phyloP scores from a whole-genome alignment of 1,140 invertebrate genomes.

The Aethina tumida region DNA sequence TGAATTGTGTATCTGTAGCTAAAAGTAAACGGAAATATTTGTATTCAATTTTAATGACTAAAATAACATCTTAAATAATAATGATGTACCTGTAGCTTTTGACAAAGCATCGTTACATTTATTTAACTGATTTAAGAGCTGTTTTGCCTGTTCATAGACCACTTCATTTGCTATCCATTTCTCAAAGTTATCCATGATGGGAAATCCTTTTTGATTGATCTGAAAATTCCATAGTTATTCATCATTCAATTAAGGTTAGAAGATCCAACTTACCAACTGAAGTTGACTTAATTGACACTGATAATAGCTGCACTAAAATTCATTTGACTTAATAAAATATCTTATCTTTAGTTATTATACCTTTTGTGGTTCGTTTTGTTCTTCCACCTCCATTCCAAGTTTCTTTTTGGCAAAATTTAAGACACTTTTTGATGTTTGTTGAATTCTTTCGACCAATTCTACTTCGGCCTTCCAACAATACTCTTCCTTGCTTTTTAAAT shows the following conservation, averaged over 20 bases:
- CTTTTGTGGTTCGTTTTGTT: constrained; percentile 17
- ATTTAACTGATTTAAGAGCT: constrained; percentile 12
- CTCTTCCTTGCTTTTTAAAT: constrained; percentile 18
- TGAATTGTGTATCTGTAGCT: no score
- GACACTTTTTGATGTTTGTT: constrained; percentile 20
- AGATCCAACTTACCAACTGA: constrained; percentile 26
- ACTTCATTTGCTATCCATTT: constrained; percentile 22
- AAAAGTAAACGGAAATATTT: constrained; percentile 5
- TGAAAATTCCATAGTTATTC: constrained; percentile 12
- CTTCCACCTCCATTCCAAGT: constrained; percentile 19
- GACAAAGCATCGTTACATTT: constrained; percentile 15
- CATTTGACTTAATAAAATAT: constrained; percentile 5
- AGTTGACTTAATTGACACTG: constrained; percentile 25
- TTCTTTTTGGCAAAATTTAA: constrained; percentile 28
- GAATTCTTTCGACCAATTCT: constrained; percentile 19
- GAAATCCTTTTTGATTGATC: constrained; percentile 17
- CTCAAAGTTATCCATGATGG: constrained; percentile 16
- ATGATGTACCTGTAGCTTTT: constrained; percentile 3
- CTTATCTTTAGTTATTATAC: constrained; percentile 6
- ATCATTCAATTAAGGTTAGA: no score
- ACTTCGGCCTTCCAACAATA: constrained; percentile 19
- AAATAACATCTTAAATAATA: neutral
- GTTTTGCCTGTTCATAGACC: constrained; percentile 18
- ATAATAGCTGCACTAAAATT: constrained; percentile 30
- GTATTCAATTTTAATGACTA: constrained; percentile 5